Percentiles rank a stretch among this genome's conserved stretches.
Conservation (phyloP, 1,140 invertebrate species). For the Nixonia krombeini region DNA sequence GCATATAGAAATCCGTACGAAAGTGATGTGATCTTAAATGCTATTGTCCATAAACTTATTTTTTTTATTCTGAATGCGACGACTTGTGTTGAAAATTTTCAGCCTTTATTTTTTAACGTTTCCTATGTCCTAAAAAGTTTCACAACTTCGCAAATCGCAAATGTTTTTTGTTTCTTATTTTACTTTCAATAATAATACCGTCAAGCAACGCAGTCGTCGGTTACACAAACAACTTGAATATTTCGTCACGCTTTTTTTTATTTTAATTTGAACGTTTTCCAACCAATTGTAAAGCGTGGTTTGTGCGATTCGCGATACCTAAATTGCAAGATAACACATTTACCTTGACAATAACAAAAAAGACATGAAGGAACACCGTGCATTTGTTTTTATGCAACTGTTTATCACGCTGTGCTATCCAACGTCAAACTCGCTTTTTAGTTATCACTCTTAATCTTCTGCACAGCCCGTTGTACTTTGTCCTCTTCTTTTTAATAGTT, state of each 20-base stretch:
- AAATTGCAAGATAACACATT: background rate
- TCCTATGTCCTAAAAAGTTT: too few relatives aligned
- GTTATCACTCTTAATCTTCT: constrained; percentile 25
- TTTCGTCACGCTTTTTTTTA: background rate
- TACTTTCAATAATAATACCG: too few relatives aligned
- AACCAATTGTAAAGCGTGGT: background rate
- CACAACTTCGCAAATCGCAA: too few relatives aligned
- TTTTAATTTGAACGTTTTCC: background rate
- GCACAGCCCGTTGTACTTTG: background rate
- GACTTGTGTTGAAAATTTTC: constrained; percentile 29
- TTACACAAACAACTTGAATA: background rate
- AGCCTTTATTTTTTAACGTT: constrained; percentile 19
- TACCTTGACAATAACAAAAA: constrained; percentile 1
- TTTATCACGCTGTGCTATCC: too few relatives aligned
- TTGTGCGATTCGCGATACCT: background rate
- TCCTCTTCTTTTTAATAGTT: background rate
- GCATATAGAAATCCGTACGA: constrained; percentile 61
- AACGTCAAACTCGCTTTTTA: constrained; percentile 24
- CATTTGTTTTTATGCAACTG: background rate
- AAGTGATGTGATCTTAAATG: constrained; percentile 58
- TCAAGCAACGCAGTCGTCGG: too few relatives aligned
- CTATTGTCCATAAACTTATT: constrained; percentile 60
- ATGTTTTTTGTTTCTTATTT: too few relatives aligned
- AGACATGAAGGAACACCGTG: constrained; percentile 9
- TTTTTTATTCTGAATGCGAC: constrained; percentile 23